These are phyloP conservation scores for Pipistrellus pipistrellus DNA, from an alignment of 2,797 vertebrate species.

Conservation along the genomic window DNA sequence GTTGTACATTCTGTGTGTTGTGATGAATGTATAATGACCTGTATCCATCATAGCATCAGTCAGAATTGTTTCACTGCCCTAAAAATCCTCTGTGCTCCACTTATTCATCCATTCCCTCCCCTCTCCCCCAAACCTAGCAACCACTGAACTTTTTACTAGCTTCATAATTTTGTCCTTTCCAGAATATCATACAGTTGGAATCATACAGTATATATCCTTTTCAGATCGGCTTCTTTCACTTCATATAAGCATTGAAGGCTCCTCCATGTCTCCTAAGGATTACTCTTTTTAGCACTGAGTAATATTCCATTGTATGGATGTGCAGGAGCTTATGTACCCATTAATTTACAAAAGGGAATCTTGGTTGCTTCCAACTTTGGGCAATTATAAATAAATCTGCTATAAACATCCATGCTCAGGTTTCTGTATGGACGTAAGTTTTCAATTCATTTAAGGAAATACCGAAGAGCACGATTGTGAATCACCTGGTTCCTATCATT, in stretches of 20 bases:
- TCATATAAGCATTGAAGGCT: background rate
- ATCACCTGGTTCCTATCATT: background rate
- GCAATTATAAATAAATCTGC: background rate
- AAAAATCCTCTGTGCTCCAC: background rate
- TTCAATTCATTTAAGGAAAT: background rate
- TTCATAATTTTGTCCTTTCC: background rate
- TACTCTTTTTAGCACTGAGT: background rate
- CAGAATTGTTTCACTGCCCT: background rate
- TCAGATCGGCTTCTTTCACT: background rate
- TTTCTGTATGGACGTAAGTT: background rate
- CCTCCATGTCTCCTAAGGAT: background rate
- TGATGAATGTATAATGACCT: background rate
- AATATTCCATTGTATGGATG: background rate
- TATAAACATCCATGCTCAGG: background rate
- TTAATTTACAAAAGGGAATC: background rate
- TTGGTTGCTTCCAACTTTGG: conserved; percentile 4
- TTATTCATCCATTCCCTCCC: background rate
- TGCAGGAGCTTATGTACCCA: background rate
- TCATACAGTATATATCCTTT: background rate
- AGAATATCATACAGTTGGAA: background rate
- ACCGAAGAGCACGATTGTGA: background rate
- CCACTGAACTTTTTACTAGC: background rate
- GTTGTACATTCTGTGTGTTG: background rate
- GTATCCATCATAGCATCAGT: background rate
- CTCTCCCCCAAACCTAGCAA: background rate